These are phyloP conservation scores for Taeniopygia guttata DNA, from an alignment of 2,797 vertebrate species.

Conservation along the genomic window DNA sequence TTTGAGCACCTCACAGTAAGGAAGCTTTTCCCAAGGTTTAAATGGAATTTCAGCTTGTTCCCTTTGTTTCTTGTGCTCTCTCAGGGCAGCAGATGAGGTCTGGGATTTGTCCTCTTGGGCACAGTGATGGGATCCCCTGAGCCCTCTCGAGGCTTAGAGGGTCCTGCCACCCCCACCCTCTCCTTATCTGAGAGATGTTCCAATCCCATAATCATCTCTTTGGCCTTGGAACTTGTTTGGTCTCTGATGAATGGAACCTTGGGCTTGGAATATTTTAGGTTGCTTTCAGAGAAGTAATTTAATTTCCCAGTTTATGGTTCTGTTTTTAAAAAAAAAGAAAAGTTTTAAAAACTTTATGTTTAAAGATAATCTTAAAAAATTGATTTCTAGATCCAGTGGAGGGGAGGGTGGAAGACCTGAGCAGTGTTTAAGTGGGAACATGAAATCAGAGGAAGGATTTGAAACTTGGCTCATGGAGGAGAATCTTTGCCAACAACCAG, in stretches of 20 bases:
- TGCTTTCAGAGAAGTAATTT: neutral
- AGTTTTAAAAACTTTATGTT: accelerated
- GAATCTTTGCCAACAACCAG: neutral
- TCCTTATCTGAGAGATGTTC: neutral
- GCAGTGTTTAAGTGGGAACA: neutral
- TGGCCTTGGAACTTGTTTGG: neutral
- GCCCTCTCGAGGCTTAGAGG: accelerated
- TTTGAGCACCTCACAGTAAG: neutral
- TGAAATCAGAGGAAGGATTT: neutral
- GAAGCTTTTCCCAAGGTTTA: neutral
- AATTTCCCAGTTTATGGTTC: neutral
- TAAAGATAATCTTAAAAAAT: neutral
- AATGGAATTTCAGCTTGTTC: neutral
- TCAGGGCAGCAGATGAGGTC: neutral
- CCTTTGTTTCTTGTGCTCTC: neutral
- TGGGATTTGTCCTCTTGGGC: neutral
- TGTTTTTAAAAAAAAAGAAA: neutral
- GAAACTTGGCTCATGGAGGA: neutral
- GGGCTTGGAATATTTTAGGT: neutral
- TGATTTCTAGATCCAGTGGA: neutral
- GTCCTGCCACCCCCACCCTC: neutral
- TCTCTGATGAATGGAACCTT: neutral
- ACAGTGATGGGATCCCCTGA: too few relatives aligned
- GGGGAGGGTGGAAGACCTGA: neutral
- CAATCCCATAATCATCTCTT: neutral